Percentiles rank a stretch among this genome's conserved stretches.
phyloP scores from a whole-genome alignment of 2,888 invertebrate genomes.

The Zele albiditarsus region DNA sequence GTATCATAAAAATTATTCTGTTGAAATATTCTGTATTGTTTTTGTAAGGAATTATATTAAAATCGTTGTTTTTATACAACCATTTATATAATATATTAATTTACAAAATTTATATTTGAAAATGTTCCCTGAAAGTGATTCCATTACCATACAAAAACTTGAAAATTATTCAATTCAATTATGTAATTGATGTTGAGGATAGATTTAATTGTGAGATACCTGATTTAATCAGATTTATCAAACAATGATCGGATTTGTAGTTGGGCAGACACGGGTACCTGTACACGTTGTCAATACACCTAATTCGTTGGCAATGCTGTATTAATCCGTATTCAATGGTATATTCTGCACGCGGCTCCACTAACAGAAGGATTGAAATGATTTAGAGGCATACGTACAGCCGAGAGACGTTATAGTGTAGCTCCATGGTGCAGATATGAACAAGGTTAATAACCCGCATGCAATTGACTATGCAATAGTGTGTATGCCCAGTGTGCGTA shows the following conservation, averaged over 20 bases:
- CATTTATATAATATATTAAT: too few relatives aligned
- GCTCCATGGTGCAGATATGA: not conserved
- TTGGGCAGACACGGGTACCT: not conserved
- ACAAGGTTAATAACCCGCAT: not conserved
- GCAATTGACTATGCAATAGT: not conserved
- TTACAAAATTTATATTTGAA: too few relatives aligned
- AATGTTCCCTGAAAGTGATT: too few relatives aligned
- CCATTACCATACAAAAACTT: too few relatives aligned
- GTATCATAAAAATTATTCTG: too few relatives aligned
- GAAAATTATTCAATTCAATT: too few relatives aligned
- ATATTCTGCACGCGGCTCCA: not conserved
- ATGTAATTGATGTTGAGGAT: not conserved
- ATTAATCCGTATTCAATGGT: conserved; percentile 1
- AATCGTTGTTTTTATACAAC: too few relatives aligned
- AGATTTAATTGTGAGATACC: not conserved
- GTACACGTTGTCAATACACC: not conserved
- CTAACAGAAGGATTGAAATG: not conserved
- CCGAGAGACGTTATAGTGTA: not conserved
- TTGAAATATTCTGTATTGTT: too few relatives aligned
- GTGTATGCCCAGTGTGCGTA: too few relatives aligned
- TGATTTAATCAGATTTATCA: not conserved
- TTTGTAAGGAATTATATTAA: too few relatives aligned
- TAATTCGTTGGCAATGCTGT: not conserved
- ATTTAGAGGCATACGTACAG: not conserved
- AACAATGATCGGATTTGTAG: not conserved